Conservation (phyloP, 2,113 vertebrate genomes). For the Macquaria ambigua region DNA sequence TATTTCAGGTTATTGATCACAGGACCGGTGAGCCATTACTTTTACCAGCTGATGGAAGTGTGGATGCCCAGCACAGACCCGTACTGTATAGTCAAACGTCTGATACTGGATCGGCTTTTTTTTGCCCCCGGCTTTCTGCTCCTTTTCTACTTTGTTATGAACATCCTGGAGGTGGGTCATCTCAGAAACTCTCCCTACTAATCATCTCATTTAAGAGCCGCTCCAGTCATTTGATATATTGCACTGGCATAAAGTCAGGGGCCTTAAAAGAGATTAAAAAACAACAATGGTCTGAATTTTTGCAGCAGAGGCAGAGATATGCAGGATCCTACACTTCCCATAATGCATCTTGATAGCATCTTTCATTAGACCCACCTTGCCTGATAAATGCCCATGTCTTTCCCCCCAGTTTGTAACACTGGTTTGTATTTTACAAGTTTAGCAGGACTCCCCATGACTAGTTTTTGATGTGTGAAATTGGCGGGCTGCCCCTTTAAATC, state of each 20-base stretch:
- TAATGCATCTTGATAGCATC: not conserved
- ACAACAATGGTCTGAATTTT: not conserved
- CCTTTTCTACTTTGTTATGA: constrained; percentile 90
- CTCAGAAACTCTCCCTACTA: not conserved
- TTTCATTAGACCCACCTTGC: not conserved
- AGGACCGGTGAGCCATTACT: constrained; percentile 90
- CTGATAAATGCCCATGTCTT: not conserved
- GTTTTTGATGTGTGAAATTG: not conserved
- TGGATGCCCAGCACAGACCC: constrained; percentile 85
- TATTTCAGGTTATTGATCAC: constrained; percentile 87
- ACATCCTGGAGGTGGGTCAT: constrained; percentile 87
- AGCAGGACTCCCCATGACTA: not conserved
- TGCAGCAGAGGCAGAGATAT: not conserved
- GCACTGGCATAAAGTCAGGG: too few species aligned
- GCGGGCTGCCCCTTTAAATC: not conserved
- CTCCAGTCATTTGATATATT: not conserved
- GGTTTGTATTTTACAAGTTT: not conserved
- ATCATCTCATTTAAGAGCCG: not conserved
- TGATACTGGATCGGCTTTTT: constrained; percentile 89
- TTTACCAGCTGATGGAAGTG: constrained; percentile 89
- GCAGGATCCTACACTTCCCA: not conserved
- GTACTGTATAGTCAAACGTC: constrained; percentile 84
- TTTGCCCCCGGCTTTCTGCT: constrained; percentile 89
- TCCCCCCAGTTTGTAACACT: not conserved
- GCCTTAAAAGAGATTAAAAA: not conserved